Base-by-base conservation (phyloP, 2,113 vertebrate species). In the Clupea harengus region DNA sequence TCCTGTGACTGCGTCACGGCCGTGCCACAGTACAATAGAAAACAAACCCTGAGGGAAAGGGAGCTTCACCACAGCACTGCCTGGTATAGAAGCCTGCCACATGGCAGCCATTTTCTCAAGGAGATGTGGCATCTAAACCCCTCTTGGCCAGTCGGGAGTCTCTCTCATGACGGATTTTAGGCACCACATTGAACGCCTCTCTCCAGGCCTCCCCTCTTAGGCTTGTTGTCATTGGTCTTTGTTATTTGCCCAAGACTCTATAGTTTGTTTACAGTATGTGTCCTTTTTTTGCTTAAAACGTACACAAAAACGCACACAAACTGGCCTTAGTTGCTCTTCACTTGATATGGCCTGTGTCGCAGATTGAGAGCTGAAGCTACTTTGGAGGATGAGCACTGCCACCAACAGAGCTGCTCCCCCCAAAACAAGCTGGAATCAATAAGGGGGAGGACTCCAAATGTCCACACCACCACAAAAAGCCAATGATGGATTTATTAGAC, bases 71-170 rank as follows among this genome's bases (percentile, higher is more conserved):
- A 83, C 54, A 1, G 87, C 84, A 52, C 84, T 89, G 88, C 72
- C 50, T 84, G 81, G 86, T 80, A 90, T 72, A 89, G 90, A 87
- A 81, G 88, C 81, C 90, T 88, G 89, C 92, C 89, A 92, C 91
- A 91, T 93, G 89, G 90, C 92, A 89, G 90, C 87, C 46, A 49
- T 60, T 50, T 3, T 15, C 60, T 83, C 15, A 44, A 52, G 20
- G 45, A 84, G 52, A 85, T 72, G 49, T 83, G 44, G 10, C 88
- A 83, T 88, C 83, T 88, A 22, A 91, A 89, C 46, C 88, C 80
- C 57, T 78, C 18, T 5, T 90, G 45, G 87, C 75, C 45, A 2
- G 10, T 78, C 6, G 75, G 84, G 57, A 64, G 47, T 52, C 20
- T 22, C 78, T 81, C 28, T 81, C 25, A 45, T 32, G n/a, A 72